Percentiles rank a stretch among this genome's conserved stretches.
phyloP scores from a whole-genome alignment of 2,888 invertebrate genomes.

The Acanthosepion lycidas region DNA sequence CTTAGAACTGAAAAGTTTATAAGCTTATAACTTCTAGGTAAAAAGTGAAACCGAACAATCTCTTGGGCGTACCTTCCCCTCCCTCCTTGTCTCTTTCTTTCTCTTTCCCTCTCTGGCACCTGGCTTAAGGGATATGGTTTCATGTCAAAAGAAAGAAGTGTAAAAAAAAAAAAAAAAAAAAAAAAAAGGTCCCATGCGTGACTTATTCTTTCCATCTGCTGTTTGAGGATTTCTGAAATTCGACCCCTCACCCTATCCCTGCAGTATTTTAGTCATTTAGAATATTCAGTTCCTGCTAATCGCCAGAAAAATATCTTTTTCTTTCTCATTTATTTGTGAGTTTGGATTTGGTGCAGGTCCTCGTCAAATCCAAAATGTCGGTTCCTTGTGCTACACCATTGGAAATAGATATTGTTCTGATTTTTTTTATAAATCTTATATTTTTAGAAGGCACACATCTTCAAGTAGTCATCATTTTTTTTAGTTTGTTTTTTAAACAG shows the following conservation, averaged over 20 bases:
- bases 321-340: neutral
- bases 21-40: neutral
- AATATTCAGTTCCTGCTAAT: neutral
- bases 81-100: neutral
- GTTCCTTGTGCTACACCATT: too few relatives aligned
- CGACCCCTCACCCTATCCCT: too few relatives aligned
- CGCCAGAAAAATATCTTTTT: neutral
- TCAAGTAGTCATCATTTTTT: too few relatives aligned
- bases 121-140: neutral
- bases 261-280: neutral
- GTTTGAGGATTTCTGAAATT: neutral
- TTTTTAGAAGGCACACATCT: too few relatives aligned
- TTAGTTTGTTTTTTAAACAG: too few relatives aligned
- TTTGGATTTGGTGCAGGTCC: too few relatives aligned
- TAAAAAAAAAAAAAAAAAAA: neutral
- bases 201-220: conserved; percentile 33
- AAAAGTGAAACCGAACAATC: neutral
- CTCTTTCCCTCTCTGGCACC: neutral
- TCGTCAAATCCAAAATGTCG: too few relatives aligned
- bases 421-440: too few relatives aligned
- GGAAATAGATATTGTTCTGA: too few relatives aligned
- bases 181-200: neutral
- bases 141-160: neutral
- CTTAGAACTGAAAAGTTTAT: neutral
- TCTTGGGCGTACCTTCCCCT: neutral